A percentile compares a stretch with the other conserved stretches of the same genome.
Evolutionary conservation across 2,888 invertebrate genomes (phyloP).

Genomic region (Apamea crenata): DNA sequence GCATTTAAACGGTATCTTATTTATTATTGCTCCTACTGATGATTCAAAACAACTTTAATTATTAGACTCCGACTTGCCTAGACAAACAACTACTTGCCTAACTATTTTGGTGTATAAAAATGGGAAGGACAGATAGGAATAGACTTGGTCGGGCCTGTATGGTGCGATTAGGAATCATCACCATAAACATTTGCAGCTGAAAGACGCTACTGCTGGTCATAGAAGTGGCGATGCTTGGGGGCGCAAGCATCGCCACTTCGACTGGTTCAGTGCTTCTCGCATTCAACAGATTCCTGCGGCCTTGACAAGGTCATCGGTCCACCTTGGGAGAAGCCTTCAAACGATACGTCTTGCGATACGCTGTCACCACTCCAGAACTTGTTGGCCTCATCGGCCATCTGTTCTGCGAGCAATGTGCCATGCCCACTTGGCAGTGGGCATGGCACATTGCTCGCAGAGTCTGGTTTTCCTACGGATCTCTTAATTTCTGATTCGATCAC

Average conservation of each 20-base stretch:
- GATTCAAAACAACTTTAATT: constrained; percentile 4
- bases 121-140: not conserved
- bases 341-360: not conserved
- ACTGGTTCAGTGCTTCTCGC: not conserved
- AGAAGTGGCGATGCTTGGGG: too few species aligned
- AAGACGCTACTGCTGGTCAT: too few species aligned
- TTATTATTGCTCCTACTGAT: not conserved
- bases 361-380: not conserved
- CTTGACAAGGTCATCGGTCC: not conserved
- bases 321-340: not conserved
- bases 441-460: too few species aligned
- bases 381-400: not conserved
- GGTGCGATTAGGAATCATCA: not conserved
- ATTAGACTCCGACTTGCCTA: not conserved
- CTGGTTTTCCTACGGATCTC: not conserved
- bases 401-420: not conserved
- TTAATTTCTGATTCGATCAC: not conserved
- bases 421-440: too few species aligned
- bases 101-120: not conserved
- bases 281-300: not conserved
- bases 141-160: not conserved
- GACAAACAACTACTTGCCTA: not conserved
- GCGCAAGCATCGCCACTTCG: not conserved
- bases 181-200: not conserved
- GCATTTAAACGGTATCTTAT: constrained; percentile 11